Conservation (phyloP, 2,113 vertebrate genomes). For the Carlito syrichta region DNA sequence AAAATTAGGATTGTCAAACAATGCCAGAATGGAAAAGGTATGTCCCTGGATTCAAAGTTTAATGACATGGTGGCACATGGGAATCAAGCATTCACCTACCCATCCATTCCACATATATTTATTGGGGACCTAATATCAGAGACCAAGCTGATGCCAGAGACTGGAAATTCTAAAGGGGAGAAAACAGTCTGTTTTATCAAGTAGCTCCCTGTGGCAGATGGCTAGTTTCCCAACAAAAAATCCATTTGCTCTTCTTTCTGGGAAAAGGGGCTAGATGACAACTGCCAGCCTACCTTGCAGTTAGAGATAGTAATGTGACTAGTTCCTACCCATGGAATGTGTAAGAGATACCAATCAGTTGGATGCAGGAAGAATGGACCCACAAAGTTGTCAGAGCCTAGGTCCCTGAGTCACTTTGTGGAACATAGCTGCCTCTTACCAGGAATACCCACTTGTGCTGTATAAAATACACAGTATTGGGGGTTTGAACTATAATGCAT, state of each 20-base stretch:
- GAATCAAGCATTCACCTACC: background rate
- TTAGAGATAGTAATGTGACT: too few species aligned
- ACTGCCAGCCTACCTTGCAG: background rate
- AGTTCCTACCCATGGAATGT: accelerated
- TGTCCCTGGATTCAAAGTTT: background rate
- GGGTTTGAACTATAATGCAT: background rate
- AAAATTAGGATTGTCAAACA: background rate
- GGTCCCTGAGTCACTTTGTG: background rate
- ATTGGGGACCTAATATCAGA: background rate
- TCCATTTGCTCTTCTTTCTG: background rate
- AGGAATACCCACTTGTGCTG: background rate
- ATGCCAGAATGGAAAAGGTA: background rate
- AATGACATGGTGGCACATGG: background rate
- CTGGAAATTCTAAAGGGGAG: background rate
- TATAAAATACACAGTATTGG: background rate
- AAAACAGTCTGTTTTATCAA: background rate
- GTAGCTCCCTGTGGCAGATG: background rate
- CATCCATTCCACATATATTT: background rate
- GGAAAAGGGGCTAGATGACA: background rate
- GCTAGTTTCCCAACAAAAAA: background rate
- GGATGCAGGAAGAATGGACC: background rate
- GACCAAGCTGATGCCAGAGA: background rate
- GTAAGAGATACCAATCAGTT: too few species aligned
- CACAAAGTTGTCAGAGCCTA: background rate
- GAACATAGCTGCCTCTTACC: background rate